phyloP scores from a whole-genome alignment of 2,113 vertebrate genomes.

The Rhadina sibilatrix region DNA sequence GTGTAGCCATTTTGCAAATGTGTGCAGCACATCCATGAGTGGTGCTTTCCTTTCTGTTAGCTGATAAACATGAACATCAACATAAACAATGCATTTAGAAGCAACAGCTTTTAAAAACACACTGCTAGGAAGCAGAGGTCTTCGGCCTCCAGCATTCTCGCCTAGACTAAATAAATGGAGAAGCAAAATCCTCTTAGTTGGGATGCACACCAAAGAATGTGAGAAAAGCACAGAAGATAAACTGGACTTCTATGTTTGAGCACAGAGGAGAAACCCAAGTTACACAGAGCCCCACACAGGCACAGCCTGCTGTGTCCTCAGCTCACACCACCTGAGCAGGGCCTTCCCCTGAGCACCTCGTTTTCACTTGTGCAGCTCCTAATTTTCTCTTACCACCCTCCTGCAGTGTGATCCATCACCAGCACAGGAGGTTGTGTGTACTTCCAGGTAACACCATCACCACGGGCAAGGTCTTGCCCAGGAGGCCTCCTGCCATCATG shows the following conservation, averaged over 20 bases:
- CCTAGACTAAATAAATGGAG: slow-evolving; percentile 31
- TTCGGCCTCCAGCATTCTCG: neutral
- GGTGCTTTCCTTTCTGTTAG: neutral
- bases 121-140: neutral
- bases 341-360: neutral
- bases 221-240: slow-evolving; percentile 3
- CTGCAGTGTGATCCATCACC: neutral
- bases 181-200: neutral
- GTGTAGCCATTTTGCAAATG: neutral
- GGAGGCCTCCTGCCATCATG: neutral
- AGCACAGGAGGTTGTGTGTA: fast-evolving
- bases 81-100: slow-evolving; percentile 27
- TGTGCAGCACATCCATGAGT: neutral
- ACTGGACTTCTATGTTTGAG: neutral
- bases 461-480: neutral
- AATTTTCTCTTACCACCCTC: neutral
- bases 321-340: neutral
- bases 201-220: neutral
- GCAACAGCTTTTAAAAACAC: neutral
- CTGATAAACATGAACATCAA: neutral
- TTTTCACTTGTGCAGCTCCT: neutral
- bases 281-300: neutral
- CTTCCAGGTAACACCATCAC: neutral
- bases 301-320: neutral
- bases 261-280: neutral